phyloP scores from a whole-genome alignment of 2,888 invertebrate species.

The Melipona beecheii region DNA sequence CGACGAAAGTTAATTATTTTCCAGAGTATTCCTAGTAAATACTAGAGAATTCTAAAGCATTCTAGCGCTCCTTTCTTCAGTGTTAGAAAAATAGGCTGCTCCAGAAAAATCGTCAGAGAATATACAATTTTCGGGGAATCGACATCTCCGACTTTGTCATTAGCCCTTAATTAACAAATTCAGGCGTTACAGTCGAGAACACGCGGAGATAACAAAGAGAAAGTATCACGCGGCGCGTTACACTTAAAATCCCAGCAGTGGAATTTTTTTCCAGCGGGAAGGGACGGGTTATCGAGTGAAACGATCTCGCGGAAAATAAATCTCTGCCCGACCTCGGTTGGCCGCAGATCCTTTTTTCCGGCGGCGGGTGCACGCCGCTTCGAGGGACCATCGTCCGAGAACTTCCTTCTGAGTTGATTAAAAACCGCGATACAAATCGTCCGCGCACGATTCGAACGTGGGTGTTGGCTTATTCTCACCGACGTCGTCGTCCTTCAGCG shows the following conservation, averaged over 20 bases:
- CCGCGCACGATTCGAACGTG: slow-evolving; percentile 51
- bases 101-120: no score
- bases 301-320: slow-evolving; percentile 52
- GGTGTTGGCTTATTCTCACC: slow-evolving; percentile 52
- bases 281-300: slow-evolving; percentile 24
- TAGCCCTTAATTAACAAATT: no score
- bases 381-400: slow-evolving; percentile 19
- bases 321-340: slow-evolving; percentile 33
- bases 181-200: no score
- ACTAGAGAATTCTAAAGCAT: no score
- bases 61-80: no score
- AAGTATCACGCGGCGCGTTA: not conserved
- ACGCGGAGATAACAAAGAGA: not conserved
- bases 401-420: slow-evolving; percentile 48
- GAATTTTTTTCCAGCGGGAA: slow-evolving; percentile 27
- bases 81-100: no score
- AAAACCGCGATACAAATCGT: slow-evolving; percentile 59
- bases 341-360: slow-evolving; percentile 41
- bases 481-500: slow-evolving; percentile 44
- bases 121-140: no score
- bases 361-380: not conserved
- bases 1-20: no score
- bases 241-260: slow-evolving; percentile 11
- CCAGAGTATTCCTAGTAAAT: no score
- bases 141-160: no score